A percentile compares a stretch with the other conserved stretches of the same genome.
Conservation (phyloP, 1,140 invertebrate species). For the Battus philenor region DNA sequence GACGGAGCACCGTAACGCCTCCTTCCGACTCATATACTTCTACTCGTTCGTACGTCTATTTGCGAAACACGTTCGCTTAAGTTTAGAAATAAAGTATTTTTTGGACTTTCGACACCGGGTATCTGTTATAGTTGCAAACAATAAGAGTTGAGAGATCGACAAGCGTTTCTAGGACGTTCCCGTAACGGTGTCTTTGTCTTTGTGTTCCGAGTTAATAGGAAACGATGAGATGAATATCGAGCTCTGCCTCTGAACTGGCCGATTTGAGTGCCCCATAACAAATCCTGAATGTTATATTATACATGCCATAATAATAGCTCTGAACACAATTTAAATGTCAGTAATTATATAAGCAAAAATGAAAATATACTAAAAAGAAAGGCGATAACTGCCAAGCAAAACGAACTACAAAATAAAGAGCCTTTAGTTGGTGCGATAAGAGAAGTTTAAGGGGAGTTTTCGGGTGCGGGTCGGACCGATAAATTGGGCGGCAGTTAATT, state of each 20-base stretch:
- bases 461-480: slow-evolving; percentile 67
- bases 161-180: slow-evolving; percentile 54
- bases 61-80: slow-evolving; percentile 32
- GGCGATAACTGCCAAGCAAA: slow-evolving; percentile 54
- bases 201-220: slow-evolving; percentile 18
- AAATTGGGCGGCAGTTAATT: slow-evolving; percentile 75
- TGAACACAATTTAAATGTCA: no score
- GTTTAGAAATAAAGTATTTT: slow-evolving; percentile 39
- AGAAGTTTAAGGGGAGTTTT: slow-evolving; percentile 72
- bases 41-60: slow-evolving; percentile 32
- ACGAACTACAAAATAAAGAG: slow-evolving; percentile 73
- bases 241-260: background rate
- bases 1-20: slow-evolving; percentile 34
- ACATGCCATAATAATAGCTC: no score
- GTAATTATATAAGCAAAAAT: no score
- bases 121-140: slow-evolving; percentile 32
- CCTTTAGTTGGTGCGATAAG: slow-evolving; percentile 68
- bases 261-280: background rate
- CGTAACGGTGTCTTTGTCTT: slow-evolving; percentile 50
- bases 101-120: slow-evolving; percentile 31
- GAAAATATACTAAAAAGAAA: slow-evolving; percentile 39
- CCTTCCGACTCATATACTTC: slow-evolving; percentile 38
- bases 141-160: slow-evolving; percentile 42
- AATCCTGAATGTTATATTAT: no score
- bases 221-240: background rate